Conservation (phyloP, 2,888 invertebrate species). For the Tipula helvola region DNA sequence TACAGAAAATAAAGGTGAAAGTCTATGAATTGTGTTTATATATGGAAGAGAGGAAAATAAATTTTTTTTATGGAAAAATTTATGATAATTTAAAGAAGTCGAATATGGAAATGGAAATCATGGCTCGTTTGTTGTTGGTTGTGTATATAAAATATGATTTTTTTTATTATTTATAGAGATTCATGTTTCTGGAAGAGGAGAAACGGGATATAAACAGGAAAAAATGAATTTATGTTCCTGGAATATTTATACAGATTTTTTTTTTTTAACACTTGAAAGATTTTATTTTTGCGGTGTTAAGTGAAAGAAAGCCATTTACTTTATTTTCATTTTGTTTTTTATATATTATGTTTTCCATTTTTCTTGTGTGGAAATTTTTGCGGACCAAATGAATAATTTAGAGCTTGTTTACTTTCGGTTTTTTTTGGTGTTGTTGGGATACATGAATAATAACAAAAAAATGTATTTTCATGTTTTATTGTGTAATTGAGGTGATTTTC, state of each 20-base stretch:
- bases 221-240: neutral
- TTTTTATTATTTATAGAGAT: neutral
- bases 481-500: neutral
- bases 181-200: neutral
- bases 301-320: constrained; percentile 4
- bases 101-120: neutral
- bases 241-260: neutral
- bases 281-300: neutral
- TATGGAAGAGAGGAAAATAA: neutral
- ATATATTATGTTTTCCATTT: neutral
- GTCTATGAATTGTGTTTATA: neutral
- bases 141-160: neutral
- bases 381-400: neutral
- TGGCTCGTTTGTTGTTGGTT: neutral
- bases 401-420: neutral
- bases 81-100: constrained; percentile 4
- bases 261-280: neutral
- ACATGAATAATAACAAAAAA: neutral
- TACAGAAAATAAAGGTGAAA: neutral
- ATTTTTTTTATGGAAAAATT: neutral
- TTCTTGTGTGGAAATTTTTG: neutral
- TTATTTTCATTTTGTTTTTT: neutral
- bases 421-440: neutral
- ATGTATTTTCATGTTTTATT: neutral
- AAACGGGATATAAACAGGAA: neutral